Base-by-base conservation (phyloP, 2,888 invertebrate species). In the Allygus modestus region DNA sequence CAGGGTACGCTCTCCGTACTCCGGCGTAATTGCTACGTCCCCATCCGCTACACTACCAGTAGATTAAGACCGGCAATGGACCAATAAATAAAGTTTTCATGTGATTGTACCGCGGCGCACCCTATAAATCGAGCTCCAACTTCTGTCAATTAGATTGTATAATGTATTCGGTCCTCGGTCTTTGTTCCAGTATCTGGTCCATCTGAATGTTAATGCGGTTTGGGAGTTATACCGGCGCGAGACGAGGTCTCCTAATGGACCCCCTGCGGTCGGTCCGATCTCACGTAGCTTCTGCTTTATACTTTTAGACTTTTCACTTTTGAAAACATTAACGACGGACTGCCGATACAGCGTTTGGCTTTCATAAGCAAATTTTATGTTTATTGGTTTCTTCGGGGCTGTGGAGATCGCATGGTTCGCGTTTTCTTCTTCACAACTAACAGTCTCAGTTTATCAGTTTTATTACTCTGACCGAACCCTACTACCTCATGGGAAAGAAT, bases 141-240 rank as follows among this genome's bases (percentile, higher is more conserved):
- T 83, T 83, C 83, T 83, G 83, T 83, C 83, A 83, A 83, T 83
- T 83, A 83, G 75, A 83, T 83, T 83, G 83, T 83, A 83, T 83
- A 83, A 83, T 83, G 83, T 83, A 83, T 83, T 79, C 79, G 79
- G 79, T 54, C 79, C 79, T 73, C 77, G 31, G 58, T 54, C 79
- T 79, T 79, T 79, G 79, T 79, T 79, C 79, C 79, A 28, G 79
- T 79, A 79, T 79, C 79, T 79, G 79, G 79, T 20, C 79, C 79
- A 79, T 79, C 79, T 51, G 79, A 79, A 79, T 79, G 79, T 79
- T 28, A 79, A 79, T 79, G 79, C 58, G 54, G 79, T 79, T 79
- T 79, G 79, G 79, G 79, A 79, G 79, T 58, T 79, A 79, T 43
- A 73, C 73, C 73, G 43, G 71, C 43, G 2, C n/a, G n/a, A n/a